Conservation (phyloP, 2,888 invertebrate species). For the Gymnocheta viridis region DNA sequence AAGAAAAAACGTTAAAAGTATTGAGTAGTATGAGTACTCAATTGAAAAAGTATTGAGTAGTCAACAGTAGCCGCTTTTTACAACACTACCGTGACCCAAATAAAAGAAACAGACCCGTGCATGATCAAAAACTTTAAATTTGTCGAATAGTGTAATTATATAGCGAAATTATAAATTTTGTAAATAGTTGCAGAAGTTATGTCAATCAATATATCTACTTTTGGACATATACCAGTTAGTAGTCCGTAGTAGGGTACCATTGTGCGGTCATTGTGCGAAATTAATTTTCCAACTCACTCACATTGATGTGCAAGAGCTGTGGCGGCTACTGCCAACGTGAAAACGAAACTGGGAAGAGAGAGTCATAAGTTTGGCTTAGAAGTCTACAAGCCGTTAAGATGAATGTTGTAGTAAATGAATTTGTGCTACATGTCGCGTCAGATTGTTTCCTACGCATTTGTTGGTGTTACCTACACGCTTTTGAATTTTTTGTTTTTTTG, state of each 20-base stretch:
- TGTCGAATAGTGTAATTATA: neutral
- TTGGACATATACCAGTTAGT: neutral
- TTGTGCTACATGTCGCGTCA: conserved; percentile 59
- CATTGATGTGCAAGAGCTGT: neutral
- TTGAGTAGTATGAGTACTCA: too few relatives aligned
- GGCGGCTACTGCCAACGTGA: neutral
- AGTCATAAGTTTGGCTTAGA: conserved; percentile 38
- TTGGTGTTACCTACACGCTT: conserved; percentile 67
- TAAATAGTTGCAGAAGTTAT: neutral
- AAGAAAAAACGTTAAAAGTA: too few relatives aligned
- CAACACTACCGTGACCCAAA: too few relatives aligned
- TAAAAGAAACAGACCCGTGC: too few relatives aligned
- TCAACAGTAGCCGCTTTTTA: too few relatives aligned
- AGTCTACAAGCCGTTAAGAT: conserved; percentile 12
- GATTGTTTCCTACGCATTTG: conserved; percentile 69
- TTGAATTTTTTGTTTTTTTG: conserved; percentile 42
- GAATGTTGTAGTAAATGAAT: conserved; percentile 32
- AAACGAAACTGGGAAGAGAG: conserved; percentile 7
- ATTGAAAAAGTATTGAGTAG: too few relatives aligned
- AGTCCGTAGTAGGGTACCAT: conserved; percentile 3
- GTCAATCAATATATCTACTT: neutral
- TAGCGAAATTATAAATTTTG: neutral
- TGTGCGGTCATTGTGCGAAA: conserved; percentile 29
- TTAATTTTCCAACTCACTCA: neutral
- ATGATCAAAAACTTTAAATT: neutral